phyloP scores from a whole-genome alignment of 2,113 vertebrate genomes.

The Odobenus rosmarus region DNA sequence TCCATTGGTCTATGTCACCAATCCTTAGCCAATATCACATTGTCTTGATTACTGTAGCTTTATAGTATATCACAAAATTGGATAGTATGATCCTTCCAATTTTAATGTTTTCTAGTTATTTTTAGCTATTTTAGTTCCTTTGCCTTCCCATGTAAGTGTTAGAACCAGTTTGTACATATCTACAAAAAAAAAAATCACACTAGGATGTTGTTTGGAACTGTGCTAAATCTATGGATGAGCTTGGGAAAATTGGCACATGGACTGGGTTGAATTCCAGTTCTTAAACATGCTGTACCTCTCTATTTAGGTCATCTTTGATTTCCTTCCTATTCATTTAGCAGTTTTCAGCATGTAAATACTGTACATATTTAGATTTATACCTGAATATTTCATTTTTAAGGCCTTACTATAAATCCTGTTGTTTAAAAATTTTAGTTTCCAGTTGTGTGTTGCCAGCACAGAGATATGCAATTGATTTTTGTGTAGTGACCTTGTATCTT shows the following conservation, averaged over 20 bases:
- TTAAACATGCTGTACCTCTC: neutral
- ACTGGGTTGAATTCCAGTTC: neutral
- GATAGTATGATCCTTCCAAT: neutral
- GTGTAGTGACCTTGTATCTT: neutral
- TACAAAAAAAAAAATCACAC: neutral
- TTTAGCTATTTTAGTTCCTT: neutral
- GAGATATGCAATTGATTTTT: neutral
- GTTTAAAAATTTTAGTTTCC: neutral
- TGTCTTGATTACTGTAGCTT: neutral
- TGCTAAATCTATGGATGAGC: neutral
- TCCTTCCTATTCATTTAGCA: neutral
- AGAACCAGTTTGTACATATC: neutral
- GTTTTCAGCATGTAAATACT: neutral
- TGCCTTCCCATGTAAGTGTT: neutral
- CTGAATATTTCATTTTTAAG: neutral
- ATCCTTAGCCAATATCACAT: neutral
- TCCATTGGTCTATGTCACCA: neutral
- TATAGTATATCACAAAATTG: neutral
- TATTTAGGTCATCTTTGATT: neutral
- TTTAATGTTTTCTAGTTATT: neutral
- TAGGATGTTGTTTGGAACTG: neutral
- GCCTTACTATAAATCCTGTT: neutral
- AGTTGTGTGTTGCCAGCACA: neutral
- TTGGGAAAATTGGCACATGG: neutral
- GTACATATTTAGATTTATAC: neutral